A percentile compares a stretch with the other conserved stretches of the same genome.
These are phyloP conservation scores for Heliconius aoede DNA, from an alignment of 2,888 invertebrate species.

Conservation along the genomic window DNA sequence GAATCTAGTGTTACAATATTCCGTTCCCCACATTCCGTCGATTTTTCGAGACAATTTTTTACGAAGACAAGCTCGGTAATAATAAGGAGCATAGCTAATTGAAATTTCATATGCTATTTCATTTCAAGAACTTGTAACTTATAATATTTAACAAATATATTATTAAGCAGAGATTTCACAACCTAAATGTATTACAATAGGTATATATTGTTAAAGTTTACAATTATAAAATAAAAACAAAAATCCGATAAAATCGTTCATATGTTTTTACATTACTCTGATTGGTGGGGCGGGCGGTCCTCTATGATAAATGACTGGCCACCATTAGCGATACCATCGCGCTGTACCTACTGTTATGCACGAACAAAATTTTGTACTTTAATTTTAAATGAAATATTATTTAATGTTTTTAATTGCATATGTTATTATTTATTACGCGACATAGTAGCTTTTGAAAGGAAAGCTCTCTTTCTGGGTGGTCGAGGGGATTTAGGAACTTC, in stretches of 20 bases:
- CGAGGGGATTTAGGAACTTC: accelerated
- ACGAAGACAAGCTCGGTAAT: no score
- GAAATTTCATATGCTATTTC: no score
- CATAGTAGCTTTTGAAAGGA: neutral
- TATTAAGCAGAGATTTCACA: neutral
- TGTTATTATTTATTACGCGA: neutral
- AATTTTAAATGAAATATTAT: neutral
- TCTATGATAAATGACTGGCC: conserved; percentile 64
- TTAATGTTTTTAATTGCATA: neutral
- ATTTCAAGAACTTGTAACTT: no score
- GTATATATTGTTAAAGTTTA: neutral
- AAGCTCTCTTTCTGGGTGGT: neutral
- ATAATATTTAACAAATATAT: no score
- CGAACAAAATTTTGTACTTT: conserved; percentile 6
- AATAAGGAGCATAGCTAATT: no score
- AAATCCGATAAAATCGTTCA: conserved; percentile 39
- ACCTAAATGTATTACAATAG: neutral
- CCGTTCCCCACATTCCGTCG: no score
- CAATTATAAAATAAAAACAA: neutral
- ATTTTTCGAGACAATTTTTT: no score
- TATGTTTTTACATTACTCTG: conserved; percentile 34
- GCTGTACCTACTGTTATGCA: conserved; percentile 39
- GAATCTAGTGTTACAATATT: no score
- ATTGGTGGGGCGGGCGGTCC: conserved; percentile 58
- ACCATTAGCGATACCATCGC: conserved; percentile 67